These are phyloP conservation scores for Blastomussa wellsi DNA, from an alignment of 92 coral and sea anemone species.

Conservation along the genomic window DNA sequence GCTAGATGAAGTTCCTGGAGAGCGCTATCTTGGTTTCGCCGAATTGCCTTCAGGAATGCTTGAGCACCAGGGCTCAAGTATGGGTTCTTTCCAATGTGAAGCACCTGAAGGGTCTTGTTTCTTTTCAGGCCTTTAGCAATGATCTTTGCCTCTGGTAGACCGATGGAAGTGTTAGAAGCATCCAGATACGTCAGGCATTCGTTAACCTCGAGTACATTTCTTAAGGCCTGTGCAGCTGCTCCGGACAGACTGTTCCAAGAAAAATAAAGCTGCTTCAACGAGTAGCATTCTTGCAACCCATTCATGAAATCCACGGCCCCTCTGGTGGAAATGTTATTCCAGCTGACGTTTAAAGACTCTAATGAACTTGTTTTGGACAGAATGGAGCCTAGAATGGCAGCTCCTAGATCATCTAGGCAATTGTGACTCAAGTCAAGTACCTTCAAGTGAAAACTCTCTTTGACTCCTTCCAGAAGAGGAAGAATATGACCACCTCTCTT, in stretches of 20 bases:
- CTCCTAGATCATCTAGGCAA: constrained; percentile 55
- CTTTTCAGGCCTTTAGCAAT: constrained; percentile 60
- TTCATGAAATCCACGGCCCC: constrained; percentile 46
- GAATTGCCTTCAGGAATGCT: constrained; percentile 50
- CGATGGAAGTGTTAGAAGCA: constrained; percentile 60
- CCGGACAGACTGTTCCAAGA: constrained; percentile 70
- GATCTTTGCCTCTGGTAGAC: constrained; percentile 52
- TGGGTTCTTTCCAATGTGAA: constrained; percentile 59
- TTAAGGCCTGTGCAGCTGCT: constrained; percentile 56
- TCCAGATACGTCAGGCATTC: constrained; percentile 50
- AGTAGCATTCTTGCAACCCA: constrained; percentile 44
- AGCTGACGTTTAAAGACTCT: constrained; percentile 63
- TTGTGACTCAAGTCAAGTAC: constrained; percentile 54
- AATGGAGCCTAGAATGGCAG: constrained; percentile 34
- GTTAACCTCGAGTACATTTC: constrained; percentile 38
- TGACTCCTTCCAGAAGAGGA: constrained; percentile 45
- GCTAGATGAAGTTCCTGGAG: constrained; percentile 51
- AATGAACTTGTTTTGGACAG: constrained; percentile 44
- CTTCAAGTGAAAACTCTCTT: constrained; percentile 52
- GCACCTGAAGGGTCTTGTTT: constrained; percentile 54
- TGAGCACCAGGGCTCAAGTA: constrained; percentile 59
- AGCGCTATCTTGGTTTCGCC: constrained; percentile 48
- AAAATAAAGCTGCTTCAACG: constrained; percentile 57
- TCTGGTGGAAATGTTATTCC: constrained; percentile 59
- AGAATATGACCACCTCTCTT: constrained; percentile 44